Evolutionary conservation across 2,888 invertebrate genomes (phyloP).

Genomic region (Exephanes ischioxanthus): DNA sequence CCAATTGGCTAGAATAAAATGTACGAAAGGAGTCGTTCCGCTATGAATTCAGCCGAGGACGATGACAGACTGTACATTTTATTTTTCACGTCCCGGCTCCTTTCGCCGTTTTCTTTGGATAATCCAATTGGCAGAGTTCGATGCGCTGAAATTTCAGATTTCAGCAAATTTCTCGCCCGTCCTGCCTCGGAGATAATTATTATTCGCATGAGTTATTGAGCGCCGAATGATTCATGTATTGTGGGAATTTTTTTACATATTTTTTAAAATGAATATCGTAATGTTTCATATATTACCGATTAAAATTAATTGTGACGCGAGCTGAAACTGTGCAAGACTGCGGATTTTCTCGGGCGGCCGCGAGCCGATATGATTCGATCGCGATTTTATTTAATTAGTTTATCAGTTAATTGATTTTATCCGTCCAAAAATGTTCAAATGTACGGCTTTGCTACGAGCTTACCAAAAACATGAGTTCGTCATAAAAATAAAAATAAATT

Average conservation of each 20-base stretch:
- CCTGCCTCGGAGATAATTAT: background rate
- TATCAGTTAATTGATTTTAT: no score
- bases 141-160: background rate
- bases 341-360: no score
- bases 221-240: background rate
- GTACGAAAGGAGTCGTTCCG: constrained; percentile 75
- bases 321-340: no score
- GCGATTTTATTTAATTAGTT: no score
- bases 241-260: background rate
- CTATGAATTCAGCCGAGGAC: constrained; percentile 64
- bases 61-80: constrained; percentile 74
- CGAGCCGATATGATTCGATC: no score
- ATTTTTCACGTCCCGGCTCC: constrained; percentile 48
- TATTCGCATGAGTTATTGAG: constrained; percentile 13
- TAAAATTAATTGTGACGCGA: no score
- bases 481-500: no score
- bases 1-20: constrained; percentile 80
- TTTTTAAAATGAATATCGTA: background rate
- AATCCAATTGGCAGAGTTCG: constrained; percentile 71
- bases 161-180: background rate
- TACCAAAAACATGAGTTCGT: no score
- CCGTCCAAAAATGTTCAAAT: no score
- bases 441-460: no score
- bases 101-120: constrained; percentile 65
- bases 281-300: background rate